Base-by-base conservation (phyloP, 2,797 vertebrate species). In the Cyprinella venusta region DNA sequence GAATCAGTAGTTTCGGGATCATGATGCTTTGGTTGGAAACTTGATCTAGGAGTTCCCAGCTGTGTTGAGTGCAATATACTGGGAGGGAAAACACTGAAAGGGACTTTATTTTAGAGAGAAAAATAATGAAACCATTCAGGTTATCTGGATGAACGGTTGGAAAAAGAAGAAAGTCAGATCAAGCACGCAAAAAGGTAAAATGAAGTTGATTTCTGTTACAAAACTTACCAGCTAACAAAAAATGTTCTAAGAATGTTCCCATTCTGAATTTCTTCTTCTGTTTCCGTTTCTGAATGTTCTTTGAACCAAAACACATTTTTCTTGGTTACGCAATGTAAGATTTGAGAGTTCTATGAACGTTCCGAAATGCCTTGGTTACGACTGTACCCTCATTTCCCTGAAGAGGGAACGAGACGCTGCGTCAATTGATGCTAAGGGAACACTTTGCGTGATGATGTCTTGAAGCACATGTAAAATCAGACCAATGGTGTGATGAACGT, bases 1-100 rank as follows among this genome's bases (percentile, higher is more conserved):
- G 81, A 76, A 33, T 54, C n/a, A 42, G 50, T 30, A 65, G 48
- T 19, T 18, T 38, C 65, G 36, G 21, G 80, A 21, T 3, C 12
- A 12, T 67, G 71, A 76, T 82, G 63, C 18, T 82, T 67, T 33
- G 45, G 38, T 61, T 5, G 70, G 81, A 48, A 69, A 83, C 52
- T 61, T 77, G 75, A 76, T 82, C 72, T 48, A 54, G 59, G 61
- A 82, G 61, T 67, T 67, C 61, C 71, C 80, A 82, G 12, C 16
- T 75, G 56, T 67, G 45, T 82, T 30, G 61, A 67, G 42, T 40
- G 30, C 45, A n/a, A 19, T 75, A 54, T 36, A 64, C 45, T 19
- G 21, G 30, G 56, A 74, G 18, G 24, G 48, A 67, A 75, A 54
- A 63, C 16, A 40, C 1, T 42, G 48, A 75, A 65, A 64, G 45